Evolutionary conservation across 1,140 invertebrate genomes (phyloP).

Genomic region (Teleopsis dalmanni): DNA sequence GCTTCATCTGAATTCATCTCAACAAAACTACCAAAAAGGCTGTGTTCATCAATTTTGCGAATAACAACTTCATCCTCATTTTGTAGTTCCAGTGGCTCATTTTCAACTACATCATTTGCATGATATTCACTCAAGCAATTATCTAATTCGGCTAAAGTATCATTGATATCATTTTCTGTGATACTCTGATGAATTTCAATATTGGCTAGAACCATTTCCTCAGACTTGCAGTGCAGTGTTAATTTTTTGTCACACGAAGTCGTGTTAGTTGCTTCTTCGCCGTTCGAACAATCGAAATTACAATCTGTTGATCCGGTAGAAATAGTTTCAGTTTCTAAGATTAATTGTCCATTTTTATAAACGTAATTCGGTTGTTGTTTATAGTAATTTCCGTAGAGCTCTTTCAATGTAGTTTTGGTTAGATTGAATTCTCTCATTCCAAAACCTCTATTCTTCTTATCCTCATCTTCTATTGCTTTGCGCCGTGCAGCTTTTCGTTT

Average conservation of each 20-base stretch:
- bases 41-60: not conserved
- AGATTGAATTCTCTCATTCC: conserved; percentile 34
- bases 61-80: not conserved
- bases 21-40: conserved; percentile 12
- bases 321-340: conserved; percentile 11
- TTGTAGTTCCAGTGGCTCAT: too few species aligned
- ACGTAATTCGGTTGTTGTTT: conserved; percentile 12
- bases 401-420: conserved; percentile 30
- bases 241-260: too few species aligned
- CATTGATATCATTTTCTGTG: not conserved
- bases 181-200: not conserved
- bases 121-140: not conserved
- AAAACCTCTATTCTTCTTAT: conserved; percentile 21
- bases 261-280: not conserved
- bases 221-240: not conserved
- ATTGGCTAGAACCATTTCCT: not conserved
- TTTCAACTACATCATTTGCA: not conserved
- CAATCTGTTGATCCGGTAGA: conserved; percentile 5
- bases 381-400: conserved; percentile 27
- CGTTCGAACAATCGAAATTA: conserved; percentile 1
- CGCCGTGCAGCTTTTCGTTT: conserved; percentile 21
- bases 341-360: conserved; percentile 9
- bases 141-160: conserved; percentile 5
- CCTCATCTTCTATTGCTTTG: conserved; percentile 17
- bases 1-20: not conserved